Percentiles rank a stretch among this genome's conserved stretches.
Evolutionary conservation across 2,888 invertebrate species (phyloP).

Genomic region (Mesoligia furuncula): DNA sequence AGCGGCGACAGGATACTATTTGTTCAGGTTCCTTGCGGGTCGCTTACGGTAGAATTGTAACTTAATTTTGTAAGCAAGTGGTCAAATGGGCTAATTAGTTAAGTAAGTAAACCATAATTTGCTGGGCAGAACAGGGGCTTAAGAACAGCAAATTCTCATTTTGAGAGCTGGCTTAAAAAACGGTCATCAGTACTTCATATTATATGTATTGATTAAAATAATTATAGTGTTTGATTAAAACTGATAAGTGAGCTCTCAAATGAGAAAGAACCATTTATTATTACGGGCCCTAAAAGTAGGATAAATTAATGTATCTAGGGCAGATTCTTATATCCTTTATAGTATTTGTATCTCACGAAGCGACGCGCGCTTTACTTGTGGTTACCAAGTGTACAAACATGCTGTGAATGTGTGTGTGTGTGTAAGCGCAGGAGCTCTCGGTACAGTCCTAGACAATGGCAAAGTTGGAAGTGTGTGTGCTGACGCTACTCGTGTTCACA

Average conservation of each 20-base stretch:
- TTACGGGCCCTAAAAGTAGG: no score
- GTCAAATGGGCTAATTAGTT: neutral
- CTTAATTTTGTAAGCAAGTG: conserved; percentile 12
- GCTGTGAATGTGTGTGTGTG: neutral
- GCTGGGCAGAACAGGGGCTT: neutral
- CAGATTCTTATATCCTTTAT: neutral
- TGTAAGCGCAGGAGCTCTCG: neutral
- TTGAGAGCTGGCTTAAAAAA: neutral
- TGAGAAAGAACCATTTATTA: neutral
- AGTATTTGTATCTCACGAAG: no score
- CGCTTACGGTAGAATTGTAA: conserved; percentile 79
- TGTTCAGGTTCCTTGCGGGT: conserved; percentile 86
- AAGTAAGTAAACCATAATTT: neutral
- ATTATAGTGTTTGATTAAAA: neutral
- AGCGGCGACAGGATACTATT: conserved; percentile 90
- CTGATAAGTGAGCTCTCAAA: conserved; percentile 14
- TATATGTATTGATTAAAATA: neutral
- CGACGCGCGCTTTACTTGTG: neutral
- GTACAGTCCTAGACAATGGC: neutral
- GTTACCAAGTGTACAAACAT: neutral
- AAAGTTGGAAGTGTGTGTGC: neutral
- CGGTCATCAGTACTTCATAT: neutral
- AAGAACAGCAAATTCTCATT: neutral
- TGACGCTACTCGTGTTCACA: neutral
- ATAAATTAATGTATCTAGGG: neutral